phyloP scores from a whole-genome alignment of 2,113 vertebrate genomes.

The Chascanopsetta lugubris region DNA sequence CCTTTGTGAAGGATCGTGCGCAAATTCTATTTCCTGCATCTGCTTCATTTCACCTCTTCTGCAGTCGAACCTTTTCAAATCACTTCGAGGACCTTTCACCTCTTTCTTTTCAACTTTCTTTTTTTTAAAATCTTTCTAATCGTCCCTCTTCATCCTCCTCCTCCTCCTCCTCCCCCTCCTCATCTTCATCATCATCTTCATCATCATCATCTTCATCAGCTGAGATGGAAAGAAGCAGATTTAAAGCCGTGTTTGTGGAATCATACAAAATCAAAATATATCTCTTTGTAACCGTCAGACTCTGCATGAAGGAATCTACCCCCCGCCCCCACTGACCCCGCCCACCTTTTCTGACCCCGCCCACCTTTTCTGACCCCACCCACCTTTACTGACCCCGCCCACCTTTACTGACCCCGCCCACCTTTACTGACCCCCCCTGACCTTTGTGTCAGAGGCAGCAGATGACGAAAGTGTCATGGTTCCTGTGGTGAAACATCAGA shows the following conservation, averaged over 20 bases:
- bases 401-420: too few relatives aligned
- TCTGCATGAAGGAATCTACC: background rate
- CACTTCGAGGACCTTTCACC: background rate
- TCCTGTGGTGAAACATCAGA: slow-evolving; percentile 1
- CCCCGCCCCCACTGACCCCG: too few relatives aligned
- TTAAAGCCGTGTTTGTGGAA: background rate
- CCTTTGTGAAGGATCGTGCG: too few relatives aligned
- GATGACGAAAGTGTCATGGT: slow-evolving; percentile 40
- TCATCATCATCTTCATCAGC: background rate
- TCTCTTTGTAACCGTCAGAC: background rate
- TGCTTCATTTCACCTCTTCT: background rate
- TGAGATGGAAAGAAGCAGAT: background rate
- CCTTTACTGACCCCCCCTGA: slow-evolving; percentile 2
- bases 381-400: too few relatives aligned
- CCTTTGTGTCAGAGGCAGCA: slow-evolving; percentile 26
- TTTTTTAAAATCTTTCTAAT: too few relatives aligned
- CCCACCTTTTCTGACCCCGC: too few relatives aligned
- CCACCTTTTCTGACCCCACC: too few relatives aligned
- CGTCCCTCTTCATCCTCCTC: background rate
- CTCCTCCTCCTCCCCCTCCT: background rate
- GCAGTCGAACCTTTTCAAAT: background rate
- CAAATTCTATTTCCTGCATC: too few relatives aligned
- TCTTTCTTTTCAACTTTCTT: background rate
- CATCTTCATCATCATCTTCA: background rate
- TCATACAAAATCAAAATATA: background rate